Conservation (phyloP, 2,888 invertebrate genomes). For the Acholoe squamosa region DNA sequence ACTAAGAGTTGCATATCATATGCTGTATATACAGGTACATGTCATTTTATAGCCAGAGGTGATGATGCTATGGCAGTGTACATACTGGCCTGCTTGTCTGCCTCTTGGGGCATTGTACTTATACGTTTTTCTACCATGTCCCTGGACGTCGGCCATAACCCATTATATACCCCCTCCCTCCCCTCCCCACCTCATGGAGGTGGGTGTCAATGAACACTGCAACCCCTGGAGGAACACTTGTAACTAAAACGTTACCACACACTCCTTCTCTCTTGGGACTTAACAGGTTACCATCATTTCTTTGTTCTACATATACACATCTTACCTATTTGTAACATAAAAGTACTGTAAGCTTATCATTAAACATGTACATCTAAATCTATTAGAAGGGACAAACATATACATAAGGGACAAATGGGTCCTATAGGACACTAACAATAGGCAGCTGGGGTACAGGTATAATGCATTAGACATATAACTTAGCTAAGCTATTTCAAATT, state of each 20-base stretch:
- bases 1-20: conserved; percentile 30
- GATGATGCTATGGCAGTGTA: not conserved
- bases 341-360: no score
- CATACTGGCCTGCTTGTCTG: not conserved
- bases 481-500: no score
- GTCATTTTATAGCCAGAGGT: not conserved
- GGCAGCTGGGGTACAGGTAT: no score
- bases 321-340: no score
- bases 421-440: no score
- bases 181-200: not conserved
- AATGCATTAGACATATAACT: no score
- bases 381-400: no score
- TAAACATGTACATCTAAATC: no score
- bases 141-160: not conserved
- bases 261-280: no score
- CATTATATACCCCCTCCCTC: not conserved
- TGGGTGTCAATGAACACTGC: not conserved
- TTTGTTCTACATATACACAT: no score
- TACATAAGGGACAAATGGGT: no score
- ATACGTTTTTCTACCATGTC: not conserved
- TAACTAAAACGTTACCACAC: conserved; percentile 37
- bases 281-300: no score
- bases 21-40: conserved; percentile 14
- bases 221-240: not conserved
- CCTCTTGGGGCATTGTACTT: not conserved